These are phyloP conservation scores for Phyto melanocephala DNA, from an alignment of 2,888 invertebrate genomes.

Conservation along the genomic window DNA sequence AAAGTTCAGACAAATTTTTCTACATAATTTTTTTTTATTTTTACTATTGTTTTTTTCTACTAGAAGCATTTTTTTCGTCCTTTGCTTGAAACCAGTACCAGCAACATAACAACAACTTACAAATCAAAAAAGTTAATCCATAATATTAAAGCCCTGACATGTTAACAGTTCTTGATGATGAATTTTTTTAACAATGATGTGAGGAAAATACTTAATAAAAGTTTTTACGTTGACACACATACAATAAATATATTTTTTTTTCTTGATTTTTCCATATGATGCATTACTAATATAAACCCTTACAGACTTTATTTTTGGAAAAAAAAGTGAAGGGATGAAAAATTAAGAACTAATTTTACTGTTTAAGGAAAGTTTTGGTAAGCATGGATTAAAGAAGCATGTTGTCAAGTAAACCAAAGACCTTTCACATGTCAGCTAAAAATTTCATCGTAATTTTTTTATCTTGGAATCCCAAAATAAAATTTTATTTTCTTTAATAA, in stretches of 20 bases:
- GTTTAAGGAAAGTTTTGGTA: no score
- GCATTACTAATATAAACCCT: neutral
- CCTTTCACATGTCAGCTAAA: no score
- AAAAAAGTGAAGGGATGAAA: no score
- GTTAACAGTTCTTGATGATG: slow-evolving; percentile 28
- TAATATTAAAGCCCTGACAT: slow-evolving; percentile 20
- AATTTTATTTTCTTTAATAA: neutral
- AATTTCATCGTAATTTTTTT: no score
- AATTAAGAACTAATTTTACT: no score
- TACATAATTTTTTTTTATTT: neutral
- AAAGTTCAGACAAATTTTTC: neutral
- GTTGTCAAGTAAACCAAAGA: no score
- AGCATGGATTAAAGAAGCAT: no score
- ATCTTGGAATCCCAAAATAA: no score
- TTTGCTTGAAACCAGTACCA: neutral
- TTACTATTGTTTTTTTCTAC: neutral
- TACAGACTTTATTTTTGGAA: neutral
- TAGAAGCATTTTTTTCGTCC: neutral
- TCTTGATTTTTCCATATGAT: neutral
- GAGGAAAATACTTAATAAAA: slow-evolving; percentile 35
- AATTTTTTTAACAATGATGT: slow-evolving; percentile 31
- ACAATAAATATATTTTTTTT: no score
- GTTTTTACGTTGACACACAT: neutral
- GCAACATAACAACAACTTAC: neutral
- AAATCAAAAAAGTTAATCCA: slow-evolving; percentile 34